Evolutionary conservation across 2,888 invertebrate genomes (phyloP).

Genomic region (Agrotis clavis): DNA sequence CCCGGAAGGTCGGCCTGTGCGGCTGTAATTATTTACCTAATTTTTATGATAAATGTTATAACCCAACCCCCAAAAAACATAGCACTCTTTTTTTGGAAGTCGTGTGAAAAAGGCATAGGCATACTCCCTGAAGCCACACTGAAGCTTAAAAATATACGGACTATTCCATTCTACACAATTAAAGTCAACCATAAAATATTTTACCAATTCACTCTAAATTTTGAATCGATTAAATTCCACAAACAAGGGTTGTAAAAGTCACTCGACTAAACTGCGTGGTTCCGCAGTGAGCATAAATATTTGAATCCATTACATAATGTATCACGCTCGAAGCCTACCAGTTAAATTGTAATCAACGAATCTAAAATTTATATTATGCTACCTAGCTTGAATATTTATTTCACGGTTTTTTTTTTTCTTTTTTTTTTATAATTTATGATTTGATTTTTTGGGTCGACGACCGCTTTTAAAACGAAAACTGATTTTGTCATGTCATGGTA

Average conservation of each 20-base stretch:
- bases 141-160: not conserved
- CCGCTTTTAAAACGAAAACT: too few relatives aligned
- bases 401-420: not conserved
- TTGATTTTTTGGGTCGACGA: too few relatives aligned
- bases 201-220: conserved; percentile 9
- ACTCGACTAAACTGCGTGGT: conserved; percentile 21
- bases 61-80: too few relatives aligned
- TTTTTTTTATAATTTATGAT: too few relatives aligned
- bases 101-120: too few relatives aligned
- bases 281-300: conserved; percentile 24
- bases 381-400: conserved; percentile 1
- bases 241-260: conserved; percentile 40
- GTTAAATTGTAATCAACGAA: conserved; percentile 20
- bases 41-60: too few relatives aligned
- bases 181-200: conserved; percentile 4
- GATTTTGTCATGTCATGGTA: too few relatives aligned
- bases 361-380: conserved; percentile 16
- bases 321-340: conserved; percentile 5
- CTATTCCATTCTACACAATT: not conserved
- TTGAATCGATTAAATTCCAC: conserved; percentile 8
- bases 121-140: too few relatives aligned
- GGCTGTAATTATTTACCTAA: too few relatives aligned
- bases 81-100: too few relatives aligned
- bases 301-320: conserved; percentile 32
- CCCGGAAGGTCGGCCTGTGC: too few relatives aligned